phyloP scores from a whole-genome alignment of 2,888 invertebrate species.

The Anarsia innoxiella region DNA sequence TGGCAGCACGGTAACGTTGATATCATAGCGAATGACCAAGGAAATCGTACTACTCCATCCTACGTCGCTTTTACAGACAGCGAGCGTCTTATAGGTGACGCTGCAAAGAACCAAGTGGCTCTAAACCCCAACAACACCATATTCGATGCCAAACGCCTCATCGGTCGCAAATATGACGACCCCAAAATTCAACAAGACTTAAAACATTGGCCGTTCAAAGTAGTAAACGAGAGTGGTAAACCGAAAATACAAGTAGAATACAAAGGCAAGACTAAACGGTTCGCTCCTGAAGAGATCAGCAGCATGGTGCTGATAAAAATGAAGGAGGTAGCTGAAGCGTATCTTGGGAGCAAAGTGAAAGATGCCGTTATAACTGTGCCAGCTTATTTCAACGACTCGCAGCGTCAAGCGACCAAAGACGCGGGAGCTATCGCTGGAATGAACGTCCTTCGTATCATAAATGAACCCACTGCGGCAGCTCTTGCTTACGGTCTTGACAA shows the following conservation, averaged over 20 bases:
- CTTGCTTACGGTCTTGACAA: conserved; percentile 82
- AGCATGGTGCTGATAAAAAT: conserved; percentile 77
- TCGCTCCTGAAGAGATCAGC: conserved; percentile 82
- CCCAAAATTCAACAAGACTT: conserved; percentile 84
- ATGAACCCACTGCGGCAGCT: conserved; percentile 87
- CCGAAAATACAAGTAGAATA: conserved; percentile 80
- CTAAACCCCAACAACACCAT: conserved; percentile 84
- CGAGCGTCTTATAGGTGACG: conserved; percentile 78
- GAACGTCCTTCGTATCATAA: conserved; percentile 87
- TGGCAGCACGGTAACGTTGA: conserved; percentile 82
- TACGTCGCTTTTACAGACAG: conserved; percentile 82
- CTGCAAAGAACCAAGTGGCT: conserved; percentile 81
- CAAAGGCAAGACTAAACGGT: conserved; percentile 77
- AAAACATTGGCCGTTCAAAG: conserved; percentile 89
- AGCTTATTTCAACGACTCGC: conserved; percentile 85
- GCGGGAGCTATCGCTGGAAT: conserved; percentile 84
- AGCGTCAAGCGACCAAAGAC: conserved; percentile 86
- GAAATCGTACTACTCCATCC: conserved; percentile 82
- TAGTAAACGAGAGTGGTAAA: conserved; percentile 78
- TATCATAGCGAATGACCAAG: conserved; percentile 80
- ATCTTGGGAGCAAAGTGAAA: conserved; percentile 77
- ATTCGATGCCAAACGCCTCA: conserved; percentile 87
- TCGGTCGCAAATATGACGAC: conserved; percentile 85
- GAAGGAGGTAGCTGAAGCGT: conserved; percentile 81
- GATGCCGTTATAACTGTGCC: conserved; percentile 88